Conservation (phyloP, 2,113 vertebrate genomes). For the Camelus bactrianus region DNA sequence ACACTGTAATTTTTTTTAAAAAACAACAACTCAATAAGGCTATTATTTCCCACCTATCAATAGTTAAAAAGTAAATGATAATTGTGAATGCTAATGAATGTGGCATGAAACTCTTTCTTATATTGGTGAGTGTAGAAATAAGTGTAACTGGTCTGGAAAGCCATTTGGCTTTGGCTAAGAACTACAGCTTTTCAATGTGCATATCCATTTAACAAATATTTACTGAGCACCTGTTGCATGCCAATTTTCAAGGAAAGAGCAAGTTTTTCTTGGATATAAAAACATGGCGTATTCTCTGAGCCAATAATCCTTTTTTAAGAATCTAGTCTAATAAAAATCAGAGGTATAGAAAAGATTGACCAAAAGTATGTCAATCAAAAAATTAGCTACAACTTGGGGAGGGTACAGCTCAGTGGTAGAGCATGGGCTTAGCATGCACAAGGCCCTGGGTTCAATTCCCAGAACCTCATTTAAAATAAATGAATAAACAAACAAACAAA, state of each 20-base stretch:
- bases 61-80: background rate
- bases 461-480: too few relatives aligned
- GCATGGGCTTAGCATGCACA: too few relatives aligned
- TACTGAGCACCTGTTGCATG: too few relatives aligned
- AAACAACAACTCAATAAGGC: slow-evolving; percentile 9
- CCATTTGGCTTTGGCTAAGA: background rate
- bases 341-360: background rate
- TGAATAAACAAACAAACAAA: too few relatives aligned
- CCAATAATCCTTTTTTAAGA: background rate
- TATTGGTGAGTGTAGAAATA: background rate
- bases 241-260: background rate
- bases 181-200: slow-evolving; percentile 40
- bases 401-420: too few relatives aligned
- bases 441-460: too few relatives aligned
- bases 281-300: background rate
- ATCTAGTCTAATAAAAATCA: background rate
- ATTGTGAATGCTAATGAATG: background rate
- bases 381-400: too few relatives aligned
- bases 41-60: slow-evolving; percentile 20
- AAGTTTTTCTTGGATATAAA: slow-evolving; percentile 41
- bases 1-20: background rate
- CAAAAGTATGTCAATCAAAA: background rate
- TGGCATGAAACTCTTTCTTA: background rate
- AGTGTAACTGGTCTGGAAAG: background rate
- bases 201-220: background rate